Conservation (phyloP, 2,113 vertebrate genomes). For the Zosterops pallidus region DNA sequence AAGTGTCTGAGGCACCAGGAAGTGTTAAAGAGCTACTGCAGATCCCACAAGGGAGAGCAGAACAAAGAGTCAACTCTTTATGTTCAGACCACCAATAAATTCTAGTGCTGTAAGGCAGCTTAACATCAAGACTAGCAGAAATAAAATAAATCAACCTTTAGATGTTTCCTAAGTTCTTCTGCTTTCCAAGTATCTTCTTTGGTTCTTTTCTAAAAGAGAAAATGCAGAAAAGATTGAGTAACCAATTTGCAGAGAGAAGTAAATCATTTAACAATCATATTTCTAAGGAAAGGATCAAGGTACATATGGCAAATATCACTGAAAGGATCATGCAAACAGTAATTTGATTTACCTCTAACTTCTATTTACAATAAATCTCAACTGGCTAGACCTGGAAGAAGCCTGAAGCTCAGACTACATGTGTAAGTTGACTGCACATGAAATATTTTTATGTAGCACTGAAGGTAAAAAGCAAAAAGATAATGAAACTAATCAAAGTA, state of each 20-base stretch:
- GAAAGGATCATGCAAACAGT: neutral
- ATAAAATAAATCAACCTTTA: slow-evolving; percentile 75
- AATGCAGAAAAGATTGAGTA: neutral
- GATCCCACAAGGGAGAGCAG: neutral
- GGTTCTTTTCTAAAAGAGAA: slow-evolving; percentile 78
- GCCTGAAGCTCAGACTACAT: neutral
- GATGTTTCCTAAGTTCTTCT: slow-evolving; percentile 85
- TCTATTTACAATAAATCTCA: neutral
- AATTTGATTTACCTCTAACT: neutral
- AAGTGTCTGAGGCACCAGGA: neutral
- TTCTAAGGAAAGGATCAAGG: neutral
- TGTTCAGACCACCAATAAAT: neutral
- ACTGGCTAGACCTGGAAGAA: neutral
- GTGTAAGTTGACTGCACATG: neutral
- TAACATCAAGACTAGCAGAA: neutral
- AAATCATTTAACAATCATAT: neutral
- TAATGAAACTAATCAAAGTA: neutral
- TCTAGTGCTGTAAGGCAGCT: neutral
- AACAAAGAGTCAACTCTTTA: neutral
- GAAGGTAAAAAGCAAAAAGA: neutral
- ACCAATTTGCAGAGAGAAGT: neutral
- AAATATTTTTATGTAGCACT: neutral
- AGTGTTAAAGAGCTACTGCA: neutral
- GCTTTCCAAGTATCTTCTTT: slow-evolving; percentile 95
- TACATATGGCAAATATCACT: neutral